A percentile compares a stretch with the other conserved stretches of the same genome.
Evolutionary conservation across 2,888 invertebrate species (phyloP).

Genomic region (Himalopsyche tibetana): DNA sequence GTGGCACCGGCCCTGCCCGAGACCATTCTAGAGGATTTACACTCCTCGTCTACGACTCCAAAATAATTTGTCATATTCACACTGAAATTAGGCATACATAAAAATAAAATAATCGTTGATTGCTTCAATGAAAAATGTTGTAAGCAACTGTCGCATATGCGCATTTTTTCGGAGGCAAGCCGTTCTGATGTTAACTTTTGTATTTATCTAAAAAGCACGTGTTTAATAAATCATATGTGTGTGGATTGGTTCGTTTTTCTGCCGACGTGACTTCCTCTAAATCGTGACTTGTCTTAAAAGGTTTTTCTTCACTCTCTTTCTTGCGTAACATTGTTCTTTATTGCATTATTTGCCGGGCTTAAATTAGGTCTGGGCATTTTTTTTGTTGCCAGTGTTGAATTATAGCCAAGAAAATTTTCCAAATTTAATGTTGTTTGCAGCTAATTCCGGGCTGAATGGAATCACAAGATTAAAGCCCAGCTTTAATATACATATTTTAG

Average conservation of each 20-base stretch:
- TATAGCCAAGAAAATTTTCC: neutral
- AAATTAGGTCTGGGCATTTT: neutral
- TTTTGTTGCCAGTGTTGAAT: conserved; percentile 4
- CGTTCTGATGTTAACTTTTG: conserved; percentile 13
- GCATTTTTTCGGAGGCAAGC: neutral
- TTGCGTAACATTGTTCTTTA: conserved; percentile 15
- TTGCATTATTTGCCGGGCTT: conserved; percentile 13
- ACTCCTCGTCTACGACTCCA: too few relatives aligned
- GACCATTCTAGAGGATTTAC: too few relatives aligned
- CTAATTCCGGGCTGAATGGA: too few relatives aligned
- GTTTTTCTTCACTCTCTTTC: conserved; percentile 15
- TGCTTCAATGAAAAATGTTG: neutral
- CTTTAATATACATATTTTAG: too few relatives aligned
- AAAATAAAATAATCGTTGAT: too few relatives aligned
- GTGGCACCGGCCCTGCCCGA: too few relatives aligned
- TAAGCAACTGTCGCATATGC: neutral
- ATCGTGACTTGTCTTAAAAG: conserved; percentile 34
- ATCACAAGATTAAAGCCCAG: too few relatives aligned
- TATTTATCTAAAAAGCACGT: conserved; percentile 30
- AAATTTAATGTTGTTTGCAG: neutral
- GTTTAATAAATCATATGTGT: conserved; percentile 30
- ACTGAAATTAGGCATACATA: too few relatives aligned
- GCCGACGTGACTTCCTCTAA: conserved; percentile 25
- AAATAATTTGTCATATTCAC: too few relatives aligned
- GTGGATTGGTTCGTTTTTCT: conserved; percentile 30